phyloP scores from a whole-genome alignment of 2,797 vertebrate species.

The Gallirallus australis region DNA sequence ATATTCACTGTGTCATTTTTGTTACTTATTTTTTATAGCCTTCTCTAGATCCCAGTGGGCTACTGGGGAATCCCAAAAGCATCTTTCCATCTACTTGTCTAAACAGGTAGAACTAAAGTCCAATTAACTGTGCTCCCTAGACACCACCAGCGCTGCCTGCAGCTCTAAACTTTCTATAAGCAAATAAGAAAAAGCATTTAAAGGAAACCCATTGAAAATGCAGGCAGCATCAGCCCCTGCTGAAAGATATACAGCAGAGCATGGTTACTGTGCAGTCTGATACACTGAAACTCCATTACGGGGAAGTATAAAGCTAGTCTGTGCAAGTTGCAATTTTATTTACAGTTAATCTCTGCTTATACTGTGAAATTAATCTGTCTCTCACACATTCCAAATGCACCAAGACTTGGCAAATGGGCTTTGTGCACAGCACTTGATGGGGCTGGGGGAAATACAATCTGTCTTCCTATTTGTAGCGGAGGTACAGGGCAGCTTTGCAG shows the following conservation, averaged over 20 bases:
- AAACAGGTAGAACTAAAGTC: slow-evolving; percentile 50
- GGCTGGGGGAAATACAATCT: slow-evolving; percentile 15
- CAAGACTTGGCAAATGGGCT: slow-evolving; percentile 36
- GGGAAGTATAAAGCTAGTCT: not conserved
- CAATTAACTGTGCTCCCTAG: slow-evolving; percentile 37
- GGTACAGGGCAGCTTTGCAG: not conserved
- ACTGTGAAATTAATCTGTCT: slow-evolving; percentile 71
- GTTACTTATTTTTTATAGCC: slow-evolving; percentile 21
- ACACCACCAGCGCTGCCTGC: not conserved
- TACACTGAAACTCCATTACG: slow-evolving; percentile 49
- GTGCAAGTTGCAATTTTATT: slow-evolving; percentile 60
- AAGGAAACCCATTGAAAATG: slow-evolving; percentile 31
- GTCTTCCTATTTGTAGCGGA: not conserved
- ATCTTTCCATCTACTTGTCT: slow-evolving; percentile 32
- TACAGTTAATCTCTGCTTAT: slow-evolving; percentile 68
- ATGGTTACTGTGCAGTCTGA: not conserved
- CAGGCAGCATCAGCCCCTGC: not conserved
- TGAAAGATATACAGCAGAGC: slow-evolving; percentile 38
- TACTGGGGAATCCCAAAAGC: slow-evolving; percentile 37
- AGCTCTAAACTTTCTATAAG: slow-evolving; percentile 19
- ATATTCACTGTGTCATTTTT: slow-evolving; percentile 21
- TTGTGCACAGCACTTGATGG: slow-evolving; percentile 14
- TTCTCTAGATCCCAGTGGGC: not conserved
- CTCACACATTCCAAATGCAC: slow-evolving; percentile 23
- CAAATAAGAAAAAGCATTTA: slow-evolving; percentile 31